Base-by-base conservation (phyloP, 2,888 invertebrate species). In the Biston stratarius region DNA sequence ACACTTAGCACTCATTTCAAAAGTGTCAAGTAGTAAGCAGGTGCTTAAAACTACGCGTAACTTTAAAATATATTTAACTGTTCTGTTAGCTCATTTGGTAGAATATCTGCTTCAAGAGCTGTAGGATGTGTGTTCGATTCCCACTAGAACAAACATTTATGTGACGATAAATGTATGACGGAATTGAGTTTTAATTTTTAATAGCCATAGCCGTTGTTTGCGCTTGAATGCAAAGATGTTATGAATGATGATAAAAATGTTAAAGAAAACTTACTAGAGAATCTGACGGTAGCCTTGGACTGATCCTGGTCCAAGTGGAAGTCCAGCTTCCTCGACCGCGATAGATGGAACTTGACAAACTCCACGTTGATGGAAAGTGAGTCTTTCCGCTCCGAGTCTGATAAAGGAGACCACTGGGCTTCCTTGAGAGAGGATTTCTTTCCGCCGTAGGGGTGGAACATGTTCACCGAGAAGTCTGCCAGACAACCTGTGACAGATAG, bases 401-500 rank as follows among this genome's bases (percentile, higher is more conserved):
- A 96, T 5, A 97, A 91, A 0, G 98, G 98, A 0, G 97, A 97
- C 96, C 97, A 97, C 85, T 97, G 97, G 0, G 97, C 96, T 84
- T 96, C 59, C 72, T 87, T 87, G n/a, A 86, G 78, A 80, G 96
- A 96, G 11, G 97, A 95, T 88, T 98, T 98, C 88, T 98, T 98
- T 57, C 97, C 97, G 8, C 99, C 99, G 85, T 99, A 99, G 0
- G 99, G 99, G 93, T 99, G 99, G 94, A 99, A 99, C 82, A 99
- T 98, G 90, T 98, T 99, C 5, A 99, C 97, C 1, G 98, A 99
- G 92, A 99, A 99, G 90, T 99, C 99, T 0, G 99, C 98, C 69
- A 99, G 95, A 81, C 98, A 99, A 0, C 99, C 99, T 0, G 99
- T 99, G 7, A 99, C 98, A 87, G 99, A 98, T 1, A 98, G 94